Conservation (phyloP, 2,888 invertebrate species). For the Oxytorus armatus region DNA sequence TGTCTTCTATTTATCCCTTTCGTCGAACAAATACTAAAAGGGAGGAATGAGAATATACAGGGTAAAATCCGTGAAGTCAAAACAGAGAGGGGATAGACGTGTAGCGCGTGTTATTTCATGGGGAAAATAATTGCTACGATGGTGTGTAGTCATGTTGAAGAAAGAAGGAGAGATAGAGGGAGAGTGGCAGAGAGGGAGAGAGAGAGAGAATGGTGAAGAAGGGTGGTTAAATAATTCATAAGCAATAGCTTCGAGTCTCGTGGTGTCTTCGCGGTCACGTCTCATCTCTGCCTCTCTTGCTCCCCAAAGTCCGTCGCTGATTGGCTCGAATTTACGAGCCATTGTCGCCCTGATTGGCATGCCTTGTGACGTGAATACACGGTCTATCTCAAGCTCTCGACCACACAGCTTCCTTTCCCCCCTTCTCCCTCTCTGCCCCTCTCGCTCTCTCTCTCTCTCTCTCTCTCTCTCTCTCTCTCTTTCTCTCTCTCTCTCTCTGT, state of each 20-base stretch:
- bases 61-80: slow-evolving; percentile 55
- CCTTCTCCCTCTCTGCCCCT: slow-evolving; percentile 2
- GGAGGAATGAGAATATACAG: slow-evolving; percentile 25
- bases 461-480: not conserved
- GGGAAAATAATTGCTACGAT: slow-evolving; percentile 28
- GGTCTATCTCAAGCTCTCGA: slow-evolving; percentile 16
- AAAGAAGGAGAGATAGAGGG: slow-evolving; percentile 51
- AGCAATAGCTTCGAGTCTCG: slow-evolving; percentile 78
- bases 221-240: slow-evolving; percentile 83
- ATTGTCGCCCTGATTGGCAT: slow-evolving; percentile 83
- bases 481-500: not conserved
- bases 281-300: slow-evolving; percentile 70
- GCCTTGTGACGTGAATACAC: slow-evolving; percentile 78
- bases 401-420: slow-evolving; percentile 2
- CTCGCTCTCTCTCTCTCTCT: slow-evolving; percentile 17
- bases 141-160: slow-evolving; percentile 30
- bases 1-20: slow-evolving; percentile 18
- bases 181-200: slow-evolving; percentile 21
- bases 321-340: slow-evolving; percentile 83
- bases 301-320: slow-evolving; percentile 74
- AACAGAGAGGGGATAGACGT: slow-evolving; percentile 46
- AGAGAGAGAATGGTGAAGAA: slow-evolving; percentile 72
- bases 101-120: slow-evolving; percentile 57
- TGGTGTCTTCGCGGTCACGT: slow-evolving; percentile 80
- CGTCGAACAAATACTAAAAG: slow-evolving; percentile 9